Conservation (phyloP, 53 echinoderm and acorn worm species). For the Hippasteria phrygiana region DNA sequence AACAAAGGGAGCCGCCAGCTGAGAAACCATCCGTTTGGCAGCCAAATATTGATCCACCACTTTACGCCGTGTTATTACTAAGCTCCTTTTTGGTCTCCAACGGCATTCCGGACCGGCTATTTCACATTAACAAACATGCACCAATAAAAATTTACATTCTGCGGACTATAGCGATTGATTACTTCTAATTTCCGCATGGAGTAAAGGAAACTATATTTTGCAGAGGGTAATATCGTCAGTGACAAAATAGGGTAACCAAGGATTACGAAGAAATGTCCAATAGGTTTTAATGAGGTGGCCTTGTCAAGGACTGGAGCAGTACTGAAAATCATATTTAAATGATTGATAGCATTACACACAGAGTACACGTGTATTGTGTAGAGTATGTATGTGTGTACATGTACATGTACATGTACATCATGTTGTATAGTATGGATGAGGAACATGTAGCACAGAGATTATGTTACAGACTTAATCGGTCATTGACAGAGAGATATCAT, state of each 20-base stretch:
- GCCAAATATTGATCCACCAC: neutral
- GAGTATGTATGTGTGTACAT: too few relatives aligned
- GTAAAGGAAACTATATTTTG: neutral
- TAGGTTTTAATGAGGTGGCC: too few relatives aligned
- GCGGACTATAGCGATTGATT: neutral
- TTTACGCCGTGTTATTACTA: neutral
- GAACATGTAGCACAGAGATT: too few relatives aligned
- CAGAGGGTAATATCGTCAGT: neutral
- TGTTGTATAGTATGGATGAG: too few relatives aligned
- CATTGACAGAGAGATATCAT: neutral
- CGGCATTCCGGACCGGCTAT: neutral
- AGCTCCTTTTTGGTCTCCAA: neutral
- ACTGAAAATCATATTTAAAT: too few relatives aligned
- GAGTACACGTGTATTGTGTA: too few relatives aligned
- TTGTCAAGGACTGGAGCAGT: too few relatives aligned
- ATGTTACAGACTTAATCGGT: neutral
- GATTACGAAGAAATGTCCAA: too few relatives aligned
- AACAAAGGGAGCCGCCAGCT: conserved; percentile 10
- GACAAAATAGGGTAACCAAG: too few relatives aligned
- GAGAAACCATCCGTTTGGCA: neutral
- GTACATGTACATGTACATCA: too few relatives aligned
- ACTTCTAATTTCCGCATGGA: neutral
- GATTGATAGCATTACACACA: too few relatives aligned
- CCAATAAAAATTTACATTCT: neutral
- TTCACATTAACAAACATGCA: neutral